phyloP scores from a whole-genome alignment of 2,113 vertebrate genomes.

The Oplegnathus fasciatus region DNA sequence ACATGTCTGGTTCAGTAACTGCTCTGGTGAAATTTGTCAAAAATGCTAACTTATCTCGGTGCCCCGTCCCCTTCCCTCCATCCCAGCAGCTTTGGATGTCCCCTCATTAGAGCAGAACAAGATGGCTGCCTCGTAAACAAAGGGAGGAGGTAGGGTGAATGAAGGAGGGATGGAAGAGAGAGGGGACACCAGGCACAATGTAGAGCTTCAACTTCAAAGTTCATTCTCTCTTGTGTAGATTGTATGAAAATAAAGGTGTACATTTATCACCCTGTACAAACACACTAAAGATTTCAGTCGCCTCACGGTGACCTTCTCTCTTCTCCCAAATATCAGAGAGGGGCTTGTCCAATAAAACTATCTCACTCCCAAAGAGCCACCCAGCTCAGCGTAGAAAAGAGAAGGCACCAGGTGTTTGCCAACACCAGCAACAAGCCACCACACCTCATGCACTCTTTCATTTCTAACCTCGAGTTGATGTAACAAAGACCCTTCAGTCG shows the following conservation, averaged over 20 bases:
- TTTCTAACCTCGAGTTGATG: slow-evolving; percentile 65
- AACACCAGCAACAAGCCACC: slow-evolving; percentile 73
- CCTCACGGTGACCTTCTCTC: slow-evolving; percentile 44
- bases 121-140: slow-evolving; percentile 68
- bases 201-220: slow-evolving; percentile 63
- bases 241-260: slow-evolving; percentile 65
- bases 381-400: slow-evolving; percentile 50
- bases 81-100: slow-evolving; percentile 65
- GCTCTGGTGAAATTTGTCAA: slow-evolving; percentile 47
- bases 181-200: slow-evolving; percentile 43
- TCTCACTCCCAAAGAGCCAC: slow-evolving; percentile 45
- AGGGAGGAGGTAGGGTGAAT: slow-evolving; percentile 65
- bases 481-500: slow-evolving; percentile 57
- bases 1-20: slow-evolving; percentile 64
- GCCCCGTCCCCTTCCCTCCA: slow-evolving; percentile 50
- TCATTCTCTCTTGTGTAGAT: slow-evolving; percentile 45
- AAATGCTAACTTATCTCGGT: slow-evolving; percentile 40
- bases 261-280: slow-evolving; percentile 68
- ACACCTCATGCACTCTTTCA: slow-evolving; percentile 73
- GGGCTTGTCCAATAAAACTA: slow-evolving; percentile 42
- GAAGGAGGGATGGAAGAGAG: slow-evolving; percentile 58
- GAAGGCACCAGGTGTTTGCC: slow-evolving; percentile 66
- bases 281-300: slow-evolving; percentile 58
- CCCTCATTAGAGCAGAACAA: slow-evolving; percentile 64
- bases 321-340: slow-evolving; percentile 45